phyloP scores from a whole-genome alignment of 2,113 vertebrate genomes.

The Phocoena phocoena region DNA sequence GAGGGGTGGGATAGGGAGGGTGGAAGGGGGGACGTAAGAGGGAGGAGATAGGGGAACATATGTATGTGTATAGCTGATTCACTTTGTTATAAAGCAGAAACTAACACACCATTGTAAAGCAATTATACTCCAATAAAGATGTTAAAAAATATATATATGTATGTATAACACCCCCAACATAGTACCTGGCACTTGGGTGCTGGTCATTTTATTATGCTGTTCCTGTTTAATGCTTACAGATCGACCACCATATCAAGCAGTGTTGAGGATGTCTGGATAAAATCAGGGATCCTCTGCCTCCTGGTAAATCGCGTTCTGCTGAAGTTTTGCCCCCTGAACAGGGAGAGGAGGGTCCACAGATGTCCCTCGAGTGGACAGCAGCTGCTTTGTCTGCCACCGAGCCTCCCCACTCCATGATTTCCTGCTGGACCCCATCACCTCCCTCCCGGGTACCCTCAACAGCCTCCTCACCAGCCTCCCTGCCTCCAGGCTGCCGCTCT shows the following conservation, averaged over 20 bases:
- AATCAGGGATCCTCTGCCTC: background rate
- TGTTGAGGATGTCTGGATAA: background rate
- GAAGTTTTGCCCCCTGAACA: background rate
- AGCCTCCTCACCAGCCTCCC: background rate
- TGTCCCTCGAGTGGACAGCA: background rate
- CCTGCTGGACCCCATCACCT: background rate
- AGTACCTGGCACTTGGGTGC: background rate
- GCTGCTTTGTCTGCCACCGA: background rate
- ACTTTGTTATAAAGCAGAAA: too few relatives aligned
- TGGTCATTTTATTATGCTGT: background rate
- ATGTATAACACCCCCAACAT: rapidly evolving
- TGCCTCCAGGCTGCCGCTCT: background rate
- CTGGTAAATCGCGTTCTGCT: background rate
- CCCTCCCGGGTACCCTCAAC: background rate
- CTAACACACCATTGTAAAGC: too few relatives aligned
- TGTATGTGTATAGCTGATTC: too few relatives aligned
- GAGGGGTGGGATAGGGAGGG: too few relatives aligned
- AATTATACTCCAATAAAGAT: too few relatives aligned
- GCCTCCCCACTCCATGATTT: background rate
- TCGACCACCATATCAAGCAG: background rate
- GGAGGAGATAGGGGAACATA: too few relatives aligned
- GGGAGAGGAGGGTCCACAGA: background rate
- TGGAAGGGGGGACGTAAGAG: too few relatives aligned
- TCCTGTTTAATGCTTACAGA: background rate
- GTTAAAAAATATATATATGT: too few relatives aligned